A percentile compares a stretch with the other conserved stretches of the same genome.
phyloP scores from a whole-genome alignment of 2,888 invertebrate species.

The Rhingia campestris region DNA sequence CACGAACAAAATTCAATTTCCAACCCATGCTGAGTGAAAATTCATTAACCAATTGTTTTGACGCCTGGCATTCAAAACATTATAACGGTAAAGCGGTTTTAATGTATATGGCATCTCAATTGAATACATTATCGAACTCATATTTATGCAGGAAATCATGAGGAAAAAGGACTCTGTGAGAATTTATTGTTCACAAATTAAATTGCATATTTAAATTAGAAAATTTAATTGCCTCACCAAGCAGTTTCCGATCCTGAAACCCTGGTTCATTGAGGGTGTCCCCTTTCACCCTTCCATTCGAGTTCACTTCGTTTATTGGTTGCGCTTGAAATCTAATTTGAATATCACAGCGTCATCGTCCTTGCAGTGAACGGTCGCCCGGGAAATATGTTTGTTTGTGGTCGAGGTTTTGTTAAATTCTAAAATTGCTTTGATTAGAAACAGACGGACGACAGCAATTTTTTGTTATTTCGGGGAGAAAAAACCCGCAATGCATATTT shows the following conservation, averaged over 20 bases:
- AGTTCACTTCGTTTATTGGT: conserved; percentile 39
- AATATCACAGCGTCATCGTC: conserved; percentile 34
- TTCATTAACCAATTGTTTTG: conserved; percentile 51
- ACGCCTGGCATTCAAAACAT: conserved; percentile 21
- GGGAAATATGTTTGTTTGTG: conserved; percentile 10
- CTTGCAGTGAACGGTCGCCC: neutral
- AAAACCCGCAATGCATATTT: no score
- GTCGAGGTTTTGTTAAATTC: neutral
- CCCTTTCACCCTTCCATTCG: neutral
- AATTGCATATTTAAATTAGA: conserved; percentile 64
- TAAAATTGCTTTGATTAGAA: conserved; percentile 62
- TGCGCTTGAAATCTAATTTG: conserved; percentile 52
- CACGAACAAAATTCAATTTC: no score
- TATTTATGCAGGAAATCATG: no score
- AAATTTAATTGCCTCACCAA: conserved; percentile 59
- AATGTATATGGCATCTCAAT: neutral
- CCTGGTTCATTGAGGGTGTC: no score
- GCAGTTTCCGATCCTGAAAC: neutral
- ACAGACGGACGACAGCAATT: conserved; percentile 27
- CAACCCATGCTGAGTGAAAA: neutral
- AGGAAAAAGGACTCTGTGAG: neutral
- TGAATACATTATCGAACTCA: conserved; percentile 1
- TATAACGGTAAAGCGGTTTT: neutral
- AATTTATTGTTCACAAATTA: conserved; percentile 61
- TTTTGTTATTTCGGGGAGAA: neutral